Evolutionary conservation across 1,140 invertebrate species (phyloP), one percentile per base, ranked within the genome.

Genomic region (Pectinophora gossypiella): DNA sequence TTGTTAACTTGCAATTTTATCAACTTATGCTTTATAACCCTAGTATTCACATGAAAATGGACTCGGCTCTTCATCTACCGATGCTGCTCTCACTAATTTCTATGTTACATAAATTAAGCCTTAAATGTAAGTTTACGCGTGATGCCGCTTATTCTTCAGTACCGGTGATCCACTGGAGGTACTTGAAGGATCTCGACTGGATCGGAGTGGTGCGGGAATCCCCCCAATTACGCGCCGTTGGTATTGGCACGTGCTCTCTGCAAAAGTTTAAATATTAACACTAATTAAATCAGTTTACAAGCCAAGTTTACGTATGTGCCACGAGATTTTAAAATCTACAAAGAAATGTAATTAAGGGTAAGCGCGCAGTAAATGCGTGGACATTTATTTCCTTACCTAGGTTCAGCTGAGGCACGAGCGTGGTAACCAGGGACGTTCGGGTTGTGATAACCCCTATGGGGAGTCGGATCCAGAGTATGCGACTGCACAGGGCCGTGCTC

Each of bases 131-230:
- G 16, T 1, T 40, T 16, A 13, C 7, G 15, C 16, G 16, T 13
- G 52, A 43, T 51, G 18, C 16, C 12, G 40, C 54, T 72, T 59
- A 84, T 60, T 89, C 76, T 48, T 88, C 84, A 16, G 87, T 89
- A 19, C 87, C 87, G 10, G 87, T 89, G 43, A 89, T 82, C 72
- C 85, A 86, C 67, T 89, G 87, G 19, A 89, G 77, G 58, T 89
- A 89, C 57, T 88, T 88, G 65, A 89, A 89, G 19, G 87, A 89
- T 58, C 87, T 75, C 1, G 87, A 89, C 52, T 89, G 86, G 13
- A 89, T 68, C 3, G 87, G 87, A 44, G 79, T 80, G 36, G 73
- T 75, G 20, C 77, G 68, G 0, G 79, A 57, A 18, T 83, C 77
- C 16, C 62, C 64, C 40, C 72, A 60, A 13, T 56, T 52, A 19